phyloP scores from a whole-genome alignment of 2,113 vertebrate genomes.

The Albula glossodonta region DNA sequence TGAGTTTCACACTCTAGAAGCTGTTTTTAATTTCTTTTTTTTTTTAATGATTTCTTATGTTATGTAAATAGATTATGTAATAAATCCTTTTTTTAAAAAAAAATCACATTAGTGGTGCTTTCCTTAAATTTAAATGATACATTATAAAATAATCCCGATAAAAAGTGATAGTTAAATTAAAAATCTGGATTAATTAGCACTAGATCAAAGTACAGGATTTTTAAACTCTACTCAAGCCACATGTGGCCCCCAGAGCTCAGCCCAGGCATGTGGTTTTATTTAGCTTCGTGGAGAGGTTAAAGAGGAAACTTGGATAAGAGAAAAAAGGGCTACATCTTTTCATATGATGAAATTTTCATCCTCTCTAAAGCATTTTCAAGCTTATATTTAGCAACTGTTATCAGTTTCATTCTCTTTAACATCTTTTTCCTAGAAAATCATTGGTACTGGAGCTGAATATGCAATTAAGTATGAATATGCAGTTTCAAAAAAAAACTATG shows the following conservation, averaged over 20 bases:
- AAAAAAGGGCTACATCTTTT: conserved; percentile 53
- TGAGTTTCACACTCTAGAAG: conserved; percentile 3
- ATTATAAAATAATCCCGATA: conserved; percentile 40
- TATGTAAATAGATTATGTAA: conserved; percentile 18
- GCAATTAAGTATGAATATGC: neutral
- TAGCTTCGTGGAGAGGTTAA: conserved; percentile 71
- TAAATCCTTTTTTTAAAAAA: conserved; percentile 2
- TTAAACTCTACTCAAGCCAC: conserved; percentile 47
- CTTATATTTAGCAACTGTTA: conserved; percentile 40
- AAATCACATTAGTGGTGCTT: conserved; percentile 10
- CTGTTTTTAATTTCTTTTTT: conserved; percentile 6
- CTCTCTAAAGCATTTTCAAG: conserved; percentile 51
- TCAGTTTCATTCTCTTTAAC: conserved; percentile 29
- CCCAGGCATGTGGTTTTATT: conserved; percentile 71
- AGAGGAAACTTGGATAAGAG: conserved; percentile 63
- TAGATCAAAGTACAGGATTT: conserved; percentile 49
- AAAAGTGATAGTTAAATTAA: conserved; percentile 43
- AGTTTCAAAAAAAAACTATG: neutral
- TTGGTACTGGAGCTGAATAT: neutral
- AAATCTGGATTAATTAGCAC: conserved; percentile 53
- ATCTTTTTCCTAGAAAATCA: neutral
- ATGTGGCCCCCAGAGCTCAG: conserved; percentile 55
- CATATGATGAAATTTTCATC: conserved; percentile 50
- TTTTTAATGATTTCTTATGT: neutral
- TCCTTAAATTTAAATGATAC: conserved; percentile 30